Evolutionary conservation across 2,113 vertebrate genomes (phyloP), one percentile per base, ranked within the genome.

Genomic region (Oenanthe melanoleuca): DNA sequence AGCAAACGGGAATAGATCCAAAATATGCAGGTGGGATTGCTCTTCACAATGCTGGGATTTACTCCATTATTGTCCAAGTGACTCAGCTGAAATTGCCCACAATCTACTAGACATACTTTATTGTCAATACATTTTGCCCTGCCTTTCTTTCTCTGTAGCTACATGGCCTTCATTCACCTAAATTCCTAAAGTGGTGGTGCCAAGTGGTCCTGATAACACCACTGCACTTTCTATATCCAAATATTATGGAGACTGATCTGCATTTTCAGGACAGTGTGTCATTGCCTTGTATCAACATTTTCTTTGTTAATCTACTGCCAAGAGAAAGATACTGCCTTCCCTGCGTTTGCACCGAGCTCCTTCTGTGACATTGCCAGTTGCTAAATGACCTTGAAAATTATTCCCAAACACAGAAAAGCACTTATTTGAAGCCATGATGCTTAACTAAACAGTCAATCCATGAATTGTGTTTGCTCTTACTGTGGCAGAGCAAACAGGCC

Each of bases 11-110:
- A 93, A 78, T 56, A 18, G 9, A 74, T 95, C 90, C 92, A 92
- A 94, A 92, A 88, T 90, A 85, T 38, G 92, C 92, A 94, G 82
- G 69, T 95, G 80, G 88, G 75, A 88, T 94, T 96, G 82, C 44
- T 88, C 73, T 94, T 88, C 82, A 90, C 94, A 94, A 61, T 90
- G 40, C 80, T 80, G 88, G 88, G 85, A 90, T 95, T 97, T 92
- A 80, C 92, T 90, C 83, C 93, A 53, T 93, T 92, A 64, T 90
- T 94, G 72, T 86, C 75, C 65, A 52, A 88, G 37, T 96, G 90
- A 93, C 82, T 90, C 94, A 93, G 82, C 92, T 96, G 71, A 90
- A 86, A 93, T 55, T 81, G 52, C 40, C 71, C 40, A 72, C 86
- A 83, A 42, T 83, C 84, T 74, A 37, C 50, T 37, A 77, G 55